phyloP scores from a whole-genome alignment of 2,888 invertebrate genomes.

The Eupithecia exiguata region DNA sequence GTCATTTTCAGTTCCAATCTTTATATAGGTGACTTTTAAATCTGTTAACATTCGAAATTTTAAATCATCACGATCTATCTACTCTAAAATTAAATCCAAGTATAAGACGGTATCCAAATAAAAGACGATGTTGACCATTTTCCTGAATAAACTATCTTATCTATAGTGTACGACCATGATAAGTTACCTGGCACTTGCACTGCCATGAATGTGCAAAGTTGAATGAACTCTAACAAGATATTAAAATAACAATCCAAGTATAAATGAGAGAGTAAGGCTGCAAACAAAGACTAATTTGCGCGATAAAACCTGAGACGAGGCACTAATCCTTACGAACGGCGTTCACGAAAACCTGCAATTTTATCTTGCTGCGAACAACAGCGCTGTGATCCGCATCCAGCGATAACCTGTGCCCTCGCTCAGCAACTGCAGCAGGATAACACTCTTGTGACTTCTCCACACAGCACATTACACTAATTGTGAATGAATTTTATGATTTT shows the following conservation, averaged over 20 bases:
- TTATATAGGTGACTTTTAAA: too few species aligned
- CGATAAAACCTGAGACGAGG: conserved; percentile 28
- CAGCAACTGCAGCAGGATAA: neutral
- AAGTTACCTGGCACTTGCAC: neutral
- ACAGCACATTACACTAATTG: neutral
- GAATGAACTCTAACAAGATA: neutral
- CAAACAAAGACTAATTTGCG: conserved; percentile 30
- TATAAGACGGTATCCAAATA: neutral
- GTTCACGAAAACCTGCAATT: neutral
- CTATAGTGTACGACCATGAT: neutral
- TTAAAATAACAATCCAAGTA: neutral
- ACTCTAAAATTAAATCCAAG: neutral
- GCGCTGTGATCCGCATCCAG: neutral
- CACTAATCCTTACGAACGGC: conserved; percentile 25
- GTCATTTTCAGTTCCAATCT: too few species aligned
- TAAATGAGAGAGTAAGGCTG: neutral
- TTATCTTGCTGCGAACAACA: conserved; percentile 5
- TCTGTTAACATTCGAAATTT: too few species aligned
- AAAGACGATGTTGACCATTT: neutral
- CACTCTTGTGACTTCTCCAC: neutral
- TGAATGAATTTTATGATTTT: neutral
- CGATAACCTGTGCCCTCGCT: neutral
- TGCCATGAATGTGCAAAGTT: neutral
- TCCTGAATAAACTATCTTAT: neutral
- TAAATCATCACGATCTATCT: neutral